A percentile compares a stretch with the other conserved stretches of the same genome.
phyloP scores from a whole-genome alignment of 1,140 invertebrate species.

The Drosophila ohnishii region DNA sequence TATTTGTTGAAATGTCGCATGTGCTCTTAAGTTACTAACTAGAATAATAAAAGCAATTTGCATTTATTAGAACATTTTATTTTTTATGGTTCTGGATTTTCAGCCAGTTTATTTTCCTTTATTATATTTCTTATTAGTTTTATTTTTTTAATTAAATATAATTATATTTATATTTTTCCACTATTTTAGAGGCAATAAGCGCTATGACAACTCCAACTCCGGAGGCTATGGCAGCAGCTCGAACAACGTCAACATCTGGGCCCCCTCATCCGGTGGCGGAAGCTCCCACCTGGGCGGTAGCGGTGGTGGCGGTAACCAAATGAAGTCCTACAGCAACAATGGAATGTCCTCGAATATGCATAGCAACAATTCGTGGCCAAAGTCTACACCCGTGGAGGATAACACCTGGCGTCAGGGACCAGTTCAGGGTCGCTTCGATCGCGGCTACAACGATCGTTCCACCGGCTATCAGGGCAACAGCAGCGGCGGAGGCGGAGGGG shows the following conservation, averaged over 20 bases:
- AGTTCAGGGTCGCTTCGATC: slow-evolving; percentile 75
- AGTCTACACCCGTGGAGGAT: slow-evolving; percentile 67
- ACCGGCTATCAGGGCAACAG: slow-evolving; percentile 69
- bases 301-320: slow-evolving; percentile 28
- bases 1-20: neutral
- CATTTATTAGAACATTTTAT: neutral
- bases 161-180: neutral
- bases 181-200: slow-evolving; percentile 59
- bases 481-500: slow-evolving; percentile 32
- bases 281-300: slow-evolving; percentile 61
- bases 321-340: slow-evolving; percentile 74
- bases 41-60: neutral
- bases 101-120: neutral
- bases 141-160: too few relatives aligned
- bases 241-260: slow-evolving; percentile 71
- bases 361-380: slow-evolving; percentile 74
- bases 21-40: neutral
- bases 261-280: slow-evolving; percentile 51
- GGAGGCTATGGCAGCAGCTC: slow-evolving; percentile 65
- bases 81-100: neutral
- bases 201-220: slow-evolving; percentile 74
- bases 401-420: slow-evolving; percentile 69
- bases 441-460: slow-evolving; percentile 78
- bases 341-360: slow-evolving; percentile 72
- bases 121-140: neutral